A percentile compares a stretch with the other conserved stretches of the same genome.
Conservation (phyloP, 2,888 invertebrate genomes). For the Torymus texanus region DNA sequence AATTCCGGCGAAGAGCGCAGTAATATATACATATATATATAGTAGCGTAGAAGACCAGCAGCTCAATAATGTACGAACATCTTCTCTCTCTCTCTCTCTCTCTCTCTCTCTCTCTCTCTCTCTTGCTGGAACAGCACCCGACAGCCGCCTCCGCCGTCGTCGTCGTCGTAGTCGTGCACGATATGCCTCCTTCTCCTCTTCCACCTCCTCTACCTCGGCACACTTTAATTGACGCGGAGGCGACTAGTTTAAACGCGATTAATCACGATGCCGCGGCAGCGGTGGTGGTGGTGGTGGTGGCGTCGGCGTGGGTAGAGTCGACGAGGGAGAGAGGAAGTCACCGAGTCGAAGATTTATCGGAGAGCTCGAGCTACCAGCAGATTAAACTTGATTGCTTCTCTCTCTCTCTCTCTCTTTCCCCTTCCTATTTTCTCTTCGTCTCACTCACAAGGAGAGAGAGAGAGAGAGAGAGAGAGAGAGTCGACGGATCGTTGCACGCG, state of each 20-base stretch:
- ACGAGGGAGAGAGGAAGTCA: conserved; percentile 58
- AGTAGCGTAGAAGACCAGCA: conserved; percentile 25
- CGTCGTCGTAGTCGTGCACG: background rate
- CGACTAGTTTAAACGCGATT: conserved; percentile 73
- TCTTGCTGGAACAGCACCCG: background rate
- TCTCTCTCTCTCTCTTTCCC: conserved; percentile 28
- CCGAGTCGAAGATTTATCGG: conserved; percentile 66
- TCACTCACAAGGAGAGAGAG: conserved; percentile 1
- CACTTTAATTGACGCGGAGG: conserved; percentile 72
- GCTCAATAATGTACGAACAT: conserved; percentile 55
- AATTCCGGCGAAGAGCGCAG: conserved; percentile 49
- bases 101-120: conserved; percentile 12
- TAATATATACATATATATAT: conserved; percentile 9
- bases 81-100: too few relatives aligned
- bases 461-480: too few relatives aligned
- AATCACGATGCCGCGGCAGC: conserved; percentile 65
- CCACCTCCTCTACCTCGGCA: conserved; percentile 56
- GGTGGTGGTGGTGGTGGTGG: conserved; percentile 29
- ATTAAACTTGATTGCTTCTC: conserved; percentile 57
- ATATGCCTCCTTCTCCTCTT: conserved; percentile 6
- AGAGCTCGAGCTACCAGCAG: conserved; percentile 54
- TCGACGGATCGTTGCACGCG: conserved; percentile 13
- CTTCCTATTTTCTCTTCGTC: conserved; percentile 8
- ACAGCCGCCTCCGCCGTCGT: background rate
- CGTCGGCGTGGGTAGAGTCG: conserved; percentile 25